Base-by-base conservation (phyloP, 2,888 invertebrate genomes). In the Acanthopleura granulata region DNA sequence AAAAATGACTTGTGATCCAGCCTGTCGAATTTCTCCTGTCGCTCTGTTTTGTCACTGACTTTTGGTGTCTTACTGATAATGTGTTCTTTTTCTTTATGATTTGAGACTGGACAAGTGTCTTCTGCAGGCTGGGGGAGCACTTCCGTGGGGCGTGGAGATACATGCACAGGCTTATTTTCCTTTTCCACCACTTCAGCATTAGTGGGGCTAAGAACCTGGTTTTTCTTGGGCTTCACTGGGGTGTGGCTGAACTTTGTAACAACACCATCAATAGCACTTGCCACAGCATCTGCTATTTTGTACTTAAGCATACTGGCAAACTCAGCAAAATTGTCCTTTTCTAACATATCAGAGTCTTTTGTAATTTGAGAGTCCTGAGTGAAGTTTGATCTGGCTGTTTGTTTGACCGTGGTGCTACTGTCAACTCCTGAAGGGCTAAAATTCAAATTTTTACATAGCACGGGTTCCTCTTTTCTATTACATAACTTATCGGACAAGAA, bases 261-360 rank as follows among this genome's bases (percentile, higher is more conserved):
- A 78, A 97, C 95, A 27, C 95, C 95, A 90, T 98, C 97, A 82
- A 98, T 95, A 69, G 97, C 92, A 82, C 94, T 95, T 25, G 95
- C 94, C 69, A 98, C 91, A 0, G 95, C 95, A 57, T 95, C 93
- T 30, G 95, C 94, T 81, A 97, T 95, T 92, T 97, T 97, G 72
- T 94, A 94, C 91, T 97, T 97, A 9, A 98, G 92, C 74, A 95
- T 94, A 87, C 96, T 96, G 18, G 97, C 96, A 73, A 98, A 92
- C 72, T 95, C 94, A 89, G 18, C 25, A 27, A 66, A 27, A 66
- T 25, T 27, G 18, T 66, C 66, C 25, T 66, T 66, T 16, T 27
- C 66, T 27, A 66, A 22, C 27, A 22, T 66, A 27, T 22, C 40
- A 66, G 25, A 66, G 29, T 66, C 29, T 66, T 66, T 66, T 57